These are phyloP conservation scores for Trichogramma dendrolimi DNA, from an alignment of 2,888 invertebrate species.

Conservation along the genomic window DNA sequence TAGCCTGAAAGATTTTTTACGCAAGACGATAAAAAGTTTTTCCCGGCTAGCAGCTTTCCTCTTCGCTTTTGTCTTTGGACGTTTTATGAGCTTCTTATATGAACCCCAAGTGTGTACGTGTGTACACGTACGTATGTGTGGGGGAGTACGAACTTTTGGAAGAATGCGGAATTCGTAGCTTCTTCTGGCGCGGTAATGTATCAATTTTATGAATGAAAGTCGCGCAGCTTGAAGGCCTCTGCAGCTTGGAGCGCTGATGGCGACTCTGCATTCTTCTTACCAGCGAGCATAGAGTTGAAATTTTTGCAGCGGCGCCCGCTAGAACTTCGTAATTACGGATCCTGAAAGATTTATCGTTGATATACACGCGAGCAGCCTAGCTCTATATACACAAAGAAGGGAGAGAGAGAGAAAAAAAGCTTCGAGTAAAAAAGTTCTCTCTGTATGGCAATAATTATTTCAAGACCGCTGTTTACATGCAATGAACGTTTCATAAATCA, in stretches of 20 bases:
- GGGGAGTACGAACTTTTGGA: conserved; percentile 8
- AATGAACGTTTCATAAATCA: too few species aligned
- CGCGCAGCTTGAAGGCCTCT: background rate
- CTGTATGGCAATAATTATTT: too few species aligned
- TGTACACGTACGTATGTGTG: too few species aligned
- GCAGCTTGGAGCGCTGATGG: background rate
- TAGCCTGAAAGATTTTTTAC: background rate
- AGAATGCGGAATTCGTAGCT: conserved; percentile 6
- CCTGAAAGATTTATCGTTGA: conserved; percentile 17
- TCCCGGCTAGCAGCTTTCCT: background rate
- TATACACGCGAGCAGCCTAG: background rate
- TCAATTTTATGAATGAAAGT: conserved; percentile 26
- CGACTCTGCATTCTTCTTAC: conserved; percentile 5
- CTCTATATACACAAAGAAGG: too few species aligned
- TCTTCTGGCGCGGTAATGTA: conserved; percentile 15
- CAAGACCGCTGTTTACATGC: too few species aligned
- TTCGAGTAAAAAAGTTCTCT: too few species aligned
- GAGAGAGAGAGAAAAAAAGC: too few species aligned
- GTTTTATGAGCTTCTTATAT: conserved; percentile 19
- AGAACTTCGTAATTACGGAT: conserved; percentile 21
- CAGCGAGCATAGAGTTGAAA: too few species aligned
- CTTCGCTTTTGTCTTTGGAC: conserved; percentile 1
- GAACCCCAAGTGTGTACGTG: background rate
- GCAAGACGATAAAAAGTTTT: conserved; percentile 14
- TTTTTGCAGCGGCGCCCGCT: background rate